These are phyloP conservation scores for Watsonalla binaria DNA, from an alignment of 2,888 invertebrate genomes.

Conservation along the genomic window DNA sequence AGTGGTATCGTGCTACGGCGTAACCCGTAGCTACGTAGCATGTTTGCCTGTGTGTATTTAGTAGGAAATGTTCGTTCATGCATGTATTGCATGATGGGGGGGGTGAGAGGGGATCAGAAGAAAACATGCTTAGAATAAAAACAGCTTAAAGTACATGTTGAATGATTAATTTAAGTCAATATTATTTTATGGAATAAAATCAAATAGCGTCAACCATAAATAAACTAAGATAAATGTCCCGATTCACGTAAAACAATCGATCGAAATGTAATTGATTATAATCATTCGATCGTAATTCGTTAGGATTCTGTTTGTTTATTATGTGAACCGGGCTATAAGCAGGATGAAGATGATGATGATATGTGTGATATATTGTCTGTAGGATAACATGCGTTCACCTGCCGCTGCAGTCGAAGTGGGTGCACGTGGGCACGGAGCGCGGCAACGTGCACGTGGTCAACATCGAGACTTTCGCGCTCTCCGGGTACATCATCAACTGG, in stretches of 20 bases:
- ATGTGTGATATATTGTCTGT: constrained; percentile 16
- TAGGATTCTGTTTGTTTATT: no score
- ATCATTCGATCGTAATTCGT: no score
- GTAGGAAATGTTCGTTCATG: background rate
- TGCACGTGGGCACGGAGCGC: constrained; percentile 98
- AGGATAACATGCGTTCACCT: constrained; percentile 97
- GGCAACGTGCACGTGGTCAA: constrained; percentile 99
- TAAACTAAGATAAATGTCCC: no score
- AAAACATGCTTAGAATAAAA: no score
- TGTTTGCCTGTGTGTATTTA: background rate
- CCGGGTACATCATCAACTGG: constrained; percentile 99
- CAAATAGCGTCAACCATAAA: no score
- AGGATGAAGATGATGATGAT: background rate
- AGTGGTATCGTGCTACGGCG: background rate
- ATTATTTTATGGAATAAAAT: no score
- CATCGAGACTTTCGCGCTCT: constrained; percentile 96
- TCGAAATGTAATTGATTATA: no score
- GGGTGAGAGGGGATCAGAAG: background rate
- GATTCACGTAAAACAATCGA: no score
- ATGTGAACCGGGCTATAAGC: no score
- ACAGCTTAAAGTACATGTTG: no score
- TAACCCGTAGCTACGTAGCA: background rate
- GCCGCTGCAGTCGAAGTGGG: constrained; percentile 98
- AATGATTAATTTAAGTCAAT: no score
- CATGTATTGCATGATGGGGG: background rate